Evolutionary conservation across 2,113 vertebrate species (phyloP), one percentile per base, ranked within the genome.

Genomic region (Ictalurus punctatus): DNA sequence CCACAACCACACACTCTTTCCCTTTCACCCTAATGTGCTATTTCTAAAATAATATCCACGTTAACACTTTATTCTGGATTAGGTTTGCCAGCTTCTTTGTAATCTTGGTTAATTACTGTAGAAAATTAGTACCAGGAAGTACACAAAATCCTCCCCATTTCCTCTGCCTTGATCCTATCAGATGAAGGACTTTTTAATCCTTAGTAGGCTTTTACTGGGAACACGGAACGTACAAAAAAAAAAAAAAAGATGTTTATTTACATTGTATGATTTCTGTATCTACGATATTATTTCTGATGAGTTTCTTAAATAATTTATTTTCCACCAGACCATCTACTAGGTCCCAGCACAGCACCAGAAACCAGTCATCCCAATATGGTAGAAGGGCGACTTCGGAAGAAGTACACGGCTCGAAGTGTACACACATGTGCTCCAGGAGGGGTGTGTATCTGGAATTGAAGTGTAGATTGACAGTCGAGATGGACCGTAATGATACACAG

Each of bases 381-480:
- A 93, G 92, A 37, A 92, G 92, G 2, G 37, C 7, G 27, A 89
- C 90, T 10, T 90, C 79, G 74, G 91, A 52, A 58, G 91, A 93
- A 76, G 86, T 37, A 34, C 80, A 74, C 0, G 90, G 91, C 1
- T 96, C 96, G 86, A 94, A 89, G 59, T 96, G 96, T 82, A 88
- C 91, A 0, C 2, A 96, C 89, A 91, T 96, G 9, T 96, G 95
- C 89, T 96, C 96, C 83, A 93, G 95, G 82, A 95, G 95, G 94
- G 96, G 96, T 95, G 71, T 37, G 93, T 34, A 52, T 34, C 65
- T 52, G 27, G 27, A 44, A 40, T 40, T 54, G n/a, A 52, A 37
- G 25, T 30, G 48, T 52, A 8, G 48, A 16, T 14, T 52, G 10
- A 5, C 44, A 76, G 8, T 79, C n/a, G 4, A 52, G 1, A n/a